Evolutionary conservation across 1,140 invertebrate genomes (phyloP).

Genomic region (Melitaea cinxia): DNA sequence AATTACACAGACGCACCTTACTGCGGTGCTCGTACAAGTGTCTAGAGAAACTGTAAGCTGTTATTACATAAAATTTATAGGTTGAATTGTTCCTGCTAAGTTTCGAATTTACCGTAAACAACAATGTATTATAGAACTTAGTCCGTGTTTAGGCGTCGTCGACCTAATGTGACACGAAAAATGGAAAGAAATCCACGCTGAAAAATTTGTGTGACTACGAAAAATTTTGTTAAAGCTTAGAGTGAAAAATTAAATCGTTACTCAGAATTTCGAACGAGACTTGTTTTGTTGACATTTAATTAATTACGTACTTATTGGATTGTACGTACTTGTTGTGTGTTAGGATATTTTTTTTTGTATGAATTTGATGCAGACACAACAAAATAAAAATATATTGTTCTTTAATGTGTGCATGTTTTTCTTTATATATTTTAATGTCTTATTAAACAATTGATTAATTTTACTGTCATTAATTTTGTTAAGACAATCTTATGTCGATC

Average conservation of each 20-base stretch:
- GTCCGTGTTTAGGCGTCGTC: conserved; percentile 55
- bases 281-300: not conserved
- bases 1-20: conserved; percentile 42
- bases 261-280: not conserved
- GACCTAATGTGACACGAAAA: conserved; percentile 60
- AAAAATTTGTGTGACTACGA: conserved; percentile 61
- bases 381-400: too few relatives aligned
- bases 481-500: too few relatives aligned
- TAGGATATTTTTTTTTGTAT: too few relatives aligned
- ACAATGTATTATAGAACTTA: conserved; percentile 76
- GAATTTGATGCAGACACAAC: too few relatives aligned
- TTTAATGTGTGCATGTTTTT: too few relatives aligned
- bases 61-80: conserved; percentile 78
- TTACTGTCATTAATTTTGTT: too few relatives aligned
- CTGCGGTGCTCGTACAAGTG: conserved; percentile 69
- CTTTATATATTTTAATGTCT: too few relatives aligned
- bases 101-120: conserved; percentile 75
- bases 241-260: conserved; percentile 21
- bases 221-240: conserved; percentile 30
- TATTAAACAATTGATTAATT: too few relatives aligned
- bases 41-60: conserved; percentile 74
- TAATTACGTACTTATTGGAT: not conserved
- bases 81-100: conserved; percentile 66
- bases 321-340: too few relatives aligned
- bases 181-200: conserved; percentile 61